Evolutionary conservation across 2,113 vertebrate genomes (phyloP), one percentile per base, ranked within the genome.

Genomic region (Neomonachus schauinslandi): DNA sequence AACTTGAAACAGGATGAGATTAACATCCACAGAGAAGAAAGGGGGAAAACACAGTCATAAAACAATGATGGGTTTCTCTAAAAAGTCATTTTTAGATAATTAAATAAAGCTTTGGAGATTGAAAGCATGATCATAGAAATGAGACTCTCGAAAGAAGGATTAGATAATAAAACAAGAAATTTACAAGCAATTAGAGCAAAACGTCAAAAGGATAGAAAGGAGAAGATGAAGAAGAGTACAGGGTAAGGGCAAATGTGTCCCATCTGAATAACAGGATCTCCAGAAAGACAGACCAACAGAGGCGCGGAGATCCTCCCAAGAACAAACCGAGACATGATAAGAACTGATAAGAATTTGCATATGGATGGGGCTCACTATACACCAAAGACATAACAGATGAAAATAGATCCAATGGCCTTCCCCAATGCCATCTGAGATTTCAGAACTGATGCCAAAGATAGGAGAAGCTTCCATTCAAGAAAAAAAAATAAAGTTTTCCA

Each of bases 321-420:
- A 96, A 26, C 6, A 88, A 57, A 42, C 6, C 14, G n/a, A n/a
- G 12, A 28, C 31, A 21, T 36, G 42, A 9, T 31, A 77, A 49
- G 72, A 76, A 14, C 2, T 3, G n/a, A 28, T 39, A 57, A 46
- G 46, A 76, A 28, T 49, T 77, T 90, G 14, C 74, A 77, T 31
- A 2, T 49, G 67, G 33, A 18, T 19, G 31, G 67, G 9, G 1
- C 7, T 18, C 28, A 6, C 1, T 1, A 3, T 31, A 22, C 8
- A 46, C 12, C 16, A 53, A 71, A 46, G 46, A 15, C n/a, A 49
- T 6, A 71, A 72, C 0, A 21, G 31, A 9, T 22, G 7, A 61
- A 49, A 33, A 46, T 12, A 10, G 12, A 83, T 1, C 19, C 11
- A 24, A 11, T 24, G 31, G 4, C 2, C 21, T 83, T 83, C 26